Evolutionary conservation across 1,140 invertebrate species (phyloP).

Genomic region (Mesaphorura yosii): DNA sequence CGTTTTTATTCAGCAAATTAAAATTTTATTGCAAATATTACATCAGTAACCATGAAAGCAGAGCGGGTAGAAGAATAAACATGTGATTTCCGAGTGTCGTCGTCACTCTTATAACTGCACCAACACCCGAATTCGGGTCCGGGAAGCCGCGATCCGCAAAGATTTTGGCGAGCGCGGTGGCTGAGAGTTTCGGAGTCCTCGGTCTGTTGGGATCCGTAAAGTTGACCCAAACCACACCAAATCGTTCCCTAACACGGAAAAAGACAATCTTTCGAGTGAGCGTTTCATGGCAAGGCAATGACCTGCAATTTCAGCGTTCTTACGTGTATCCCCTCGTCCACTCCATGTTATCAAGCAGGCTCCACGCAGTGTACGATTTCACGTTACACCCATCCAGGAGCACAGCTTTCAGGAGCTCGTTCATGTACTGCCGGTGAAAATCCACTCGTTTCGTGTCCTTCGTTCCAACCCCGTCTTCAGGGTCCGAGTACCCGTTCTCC

Average conservation of each 20-base stretch:
- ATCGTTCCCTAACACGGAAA: conserved; percentile 34
- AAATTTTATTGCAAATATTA: no score
- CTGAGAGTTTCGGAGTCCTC: conserved; percentile 36
- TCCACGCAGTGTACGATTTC: conserved; percentile 58
- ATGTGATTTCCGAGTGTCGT: no score
- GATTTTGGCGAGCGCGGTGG: conserved; percentile 31
- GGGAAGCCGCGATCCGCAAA: conserved; percentile 35
- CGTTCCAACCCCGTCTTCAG: neutral
- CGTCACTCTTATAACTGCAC: no score
- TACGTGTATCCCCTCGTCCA: conserved; percentile 42
- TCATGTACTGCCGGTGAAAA: conserved; percentile 48
- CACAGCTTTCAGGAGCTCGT: conserved; percentile 52
- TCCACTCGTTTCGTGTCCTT: conserved; percentile 42
- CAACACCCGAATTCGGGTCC: no score
- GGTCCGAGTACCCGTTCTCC: no score
- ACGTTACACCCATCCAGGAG: conserved; percentile 52
- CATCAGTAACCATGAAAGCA: no score
- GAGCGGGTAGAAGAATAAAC: no score
- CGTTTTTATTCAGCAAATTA: no score
- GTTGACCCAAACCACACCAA: conserved; percentile 38
- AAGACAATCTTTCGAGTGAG: no score
- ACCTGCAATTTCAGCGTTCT: no score
- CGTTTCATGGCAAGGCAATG: no score
- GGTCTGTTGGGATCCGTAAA: conserved; percentile 35
- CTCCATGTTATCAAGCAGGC: conserved; percentile 67